Base-by-base conservation (phyloP, 1,140 invertebrate species). In the Aphidius gifuensis region DNA sequence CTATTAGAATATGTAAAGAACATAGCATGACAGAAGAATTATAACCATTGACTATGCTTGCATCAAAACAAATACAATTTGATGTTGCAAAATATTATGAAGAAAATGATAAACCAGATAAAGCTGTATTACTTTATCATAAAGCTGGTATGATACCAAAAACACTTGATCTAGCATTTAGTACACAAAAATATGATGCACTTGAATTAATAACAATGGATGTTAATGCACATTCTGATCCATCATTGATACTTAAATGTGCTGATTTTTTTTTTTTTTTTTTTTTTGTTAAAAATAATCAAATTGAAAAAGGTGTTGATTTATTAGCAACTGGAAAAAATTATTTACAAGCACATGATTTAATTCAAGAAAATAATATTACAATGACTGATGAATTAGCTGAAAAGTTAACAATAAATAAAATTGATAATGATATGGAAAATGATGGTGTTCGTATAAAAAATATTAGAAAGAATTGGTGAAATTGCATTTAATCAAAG, bases 51-150 rank as follows among this genome's bases (percentile, higher is more conserved):
- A 92, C 93, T 40, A 83, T 92, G 59, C 81, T 92, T 46, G 90
- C 92, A 38, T 83, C 86, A 4, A 84, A 85, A 32, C 83, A 88
- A 44, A 90, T 95, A 56, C 92, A 95, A 80, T 83, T 93, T 16
- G 92, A 94, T 68, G 94, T 94, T 5, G 97, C 96, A 0, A 87
- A 89, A 32, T 96, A 93, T 77, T 94, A 97, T 67, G 90, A 93
- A 71, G 87, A 88, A 64, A 85, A 83, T 48, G 86, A 89, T 5
- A 86, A 90, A 66, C 86, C 87, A 5, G 92, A 96, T 69, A 92
- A 93, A 71, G 93, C 97, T 9, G 92, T 97, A 55, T 86, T 96
- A 65, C 81, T 98, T 0, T 99, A 98, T 75, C 94, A 98, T 74
- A 91, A 94, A 81, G 92, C 94, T 60, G 95, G 92, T 11, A 85